Conservation (phyloP, 2,888 invertebrate species). For the Sussaba pulchella region DNA sequence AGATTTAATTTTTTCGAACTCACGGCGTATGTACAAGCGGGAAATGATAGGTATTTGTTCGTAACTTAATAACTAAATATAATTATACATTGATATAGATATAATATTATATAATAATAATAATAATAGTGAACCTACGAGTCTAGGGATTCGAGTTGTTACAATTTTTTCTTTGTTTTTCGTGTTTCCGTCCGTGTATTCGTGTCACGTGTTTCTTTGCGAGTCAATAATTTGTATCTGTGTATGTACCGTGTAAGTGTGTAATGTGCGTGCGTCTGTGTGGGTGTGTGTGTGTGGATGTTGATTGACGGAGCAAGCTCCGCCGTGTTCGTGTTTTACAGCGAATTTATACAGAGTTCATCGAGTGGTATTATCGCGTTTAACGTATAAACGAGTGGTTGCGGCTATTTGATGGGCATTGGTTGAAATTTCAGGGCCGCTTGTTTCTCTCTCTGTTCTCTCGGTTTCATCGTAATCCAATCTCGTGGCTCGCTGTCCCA, state of each 20-base stretch:
- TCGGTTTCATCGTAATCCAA: slow-evolving; percentile 15
- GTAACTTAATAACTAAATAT: slow-evolving; percentile 83
- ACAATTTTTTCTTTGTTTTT: too few relatives aligned
- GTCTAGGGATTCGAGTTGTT: slow-evolving; percentile 80
- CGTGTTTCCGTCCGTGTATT: slow-evolving; percentile 51
- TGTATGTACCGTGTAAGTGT: slow-evolving; percentile 52
- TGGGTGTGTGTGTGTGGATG: not conserved
- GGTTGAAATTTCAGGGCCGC: slow-evolving; percentile 47
- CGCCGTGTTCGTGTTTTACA: slow-evolving; percentile 45
- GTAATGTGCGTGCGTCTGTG: slow-evolving; percentile 10
- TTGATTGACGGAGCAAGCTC: slow-evolving; percentile 17
- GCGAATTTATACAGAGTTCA: slow-evolving; percentile 70
- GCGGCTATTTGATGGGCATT: slow-evolving; percentile 64
- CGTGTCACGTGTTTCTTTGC: slow-evolving; percentile 50
- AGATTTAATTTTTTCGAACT: slow-evolving; percentile 83
- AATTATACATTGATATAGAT: slow-evolving; percentile 81
- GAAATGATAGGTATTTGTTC: slow-evolving; percentile 76
- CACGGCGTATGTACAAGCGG: slow-evolving; percentile 84
- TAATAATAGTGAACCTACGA: slow-evolving; percentile 81
- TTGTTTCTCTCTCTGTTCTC: slow-evolving; percentile 59
- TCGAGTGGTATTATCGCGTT: slow-evolving; percentile 66
- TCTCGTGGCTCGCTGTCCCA: slow-evolving; percentile 62
- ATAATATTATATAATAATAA: slow-evolving; percentile 74
- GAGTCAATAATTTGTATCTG: slow-evolving; percentile 23
- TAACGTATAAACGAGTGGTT: slow-evolving; percentile 64